Base-by-base conservation (phyloP, 1,140 invertebrate species). In the Bombus picipes region DNA sequence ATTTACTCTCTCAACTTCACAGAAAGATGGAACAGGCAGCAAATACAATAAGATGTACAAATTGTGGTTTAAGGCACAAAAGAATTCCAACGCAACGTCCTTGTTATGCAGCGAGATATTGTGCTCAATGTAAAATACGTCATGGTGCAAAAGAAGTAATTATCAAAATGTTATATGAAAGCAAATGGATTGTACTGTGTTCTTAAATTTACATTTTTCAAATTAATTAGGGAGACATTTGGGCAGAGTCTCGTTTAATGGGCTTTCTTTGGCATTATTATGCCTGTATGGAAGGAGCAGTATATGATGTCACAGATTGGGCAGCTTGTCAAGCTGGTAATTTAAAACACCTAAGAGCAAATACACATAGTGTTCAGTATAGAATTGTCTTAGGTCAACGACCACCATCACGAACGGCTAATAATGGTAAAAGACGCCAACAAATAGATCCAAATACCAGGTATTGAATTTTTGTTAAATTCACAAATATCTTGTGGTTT, bases 271-370 rank as follows among this genome's bases (percentile, higher is more conserved):
- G 98, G 97, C 97, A 98, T 95, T 99, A 99, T 95, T 98, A 98
- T 94, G 98, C 98, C n/a, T 98, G 98, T 89, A 99, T 99, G 98
- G 98, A 99, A 94, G 98, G 98, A 71, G 97, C 97, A 84, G 97
- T 99, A 25, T 99, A 98, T 94, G 98, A 99, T 95, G 98, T 99
- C 81, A 99, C 98, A 47, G 98, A 99, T 94, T 99, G 98, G 98
- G 98, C 98, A 62, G 97, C 97, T 87, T 99, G 98, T 95, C 98
- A 99, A 95, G 98, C 97, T 90, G 96, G 97, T 87, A 98, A 97
- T 92, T 94, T 98, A 82, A 97, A 97, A 88, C 97, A 98, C 94
- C 94, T 98, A 80, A 96, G 97, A 94, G 97, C 98, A 18, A 98
- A 99, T 95, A 97, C 97, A 81, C 98, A 99, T 95, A 97, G 97